Evolutionary conservation across 1,140 invertebrate species (phyloP), one percentile per base, ranked within the genome.

Genomic region (Chionoecetes opilio): DNA sequence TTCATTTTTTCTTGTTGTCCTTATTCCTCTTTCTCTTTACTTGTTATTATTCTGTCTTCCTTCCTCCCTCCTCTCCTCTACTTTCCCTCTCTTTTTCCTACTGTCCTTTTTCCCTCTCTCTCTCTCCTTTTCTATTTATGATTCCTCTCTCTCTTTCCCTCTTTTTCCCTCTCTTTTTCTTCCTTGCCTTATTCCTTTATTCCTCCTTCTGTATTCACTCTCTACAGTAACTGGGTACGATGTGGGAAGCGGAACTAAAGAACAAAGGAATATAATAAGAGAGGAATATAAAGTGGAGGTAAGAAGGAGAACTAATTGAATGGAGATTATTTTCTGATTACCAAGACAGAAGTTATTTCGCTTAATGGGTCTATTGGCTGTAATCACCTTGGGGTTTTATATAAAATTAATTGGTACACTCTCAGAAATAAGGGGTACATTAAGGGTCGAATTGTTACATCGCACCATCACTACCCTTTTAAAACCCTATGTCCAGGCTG

Each of bases 271-370:
- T 21, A 21, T n/a, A n/a, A 75, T 11, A 26, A 75, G n/a, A 26
- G 46, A 5, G 21, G 6, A 75, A n/a, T n/a, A 75, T 75, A 75
- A 75, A 75, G 63, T 21, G 63, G n/a, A 3, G n/a, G 63, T 75
- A n/a, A 75, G n/a, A 26, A 11, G n/a, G n/a, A 21, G 2, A 75
- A 26, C 2, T 75, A 75, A 75, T 75, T 75, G 63, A 17, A 75
- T 75, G 6, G n/a, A n/a, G n/a, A 75, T 75, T 75, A 75, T 75
- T 75, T 75, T 75, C 63, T 75, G 63, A 75, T 75, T 75, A 75
- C 63, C 63, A n/a, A 17, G 63, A 75, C 63, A 26, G 63, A 75
- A n/a, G 63, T 75, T 17, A 75, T n/a, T 75, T 75, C 11, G 63
- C 8, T 75, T 75, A 75, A 75, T 75, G n/a, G n/a, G 63, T 75